Conservation (phyloP, 2,888 invertebrate species). For the Shargacucullia verbasci region DNA sequence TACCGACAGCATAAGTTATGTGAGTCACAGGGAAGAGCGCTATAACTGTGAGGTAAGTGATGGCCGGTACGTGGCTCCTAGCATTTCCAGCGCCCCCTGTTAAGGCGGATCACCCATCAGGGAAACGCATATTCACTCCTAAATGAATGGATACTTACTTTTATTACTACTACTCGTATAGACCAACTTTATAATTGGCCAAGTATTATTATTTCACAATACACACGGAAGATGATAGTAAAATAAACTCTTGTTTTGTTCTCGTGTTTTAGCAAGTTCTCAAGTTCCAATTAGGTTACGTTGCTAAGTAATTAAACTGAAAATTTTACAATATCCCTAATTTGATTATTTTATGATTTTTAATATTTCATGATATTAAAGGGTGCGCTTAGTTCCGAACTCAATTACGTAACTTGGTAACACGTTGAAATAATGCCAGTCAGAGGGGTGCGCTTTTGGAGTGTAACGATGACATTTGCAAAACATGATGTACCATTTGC, state of each 20-base stretch:
- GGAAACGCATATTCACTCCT: slow-evolving; percentile 39
- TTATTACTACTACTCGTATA: neutral
- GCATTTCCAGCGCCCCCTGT: slow-evolving; percentile 38
- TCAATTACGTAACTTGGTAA: slow-evolving; percentile 57
- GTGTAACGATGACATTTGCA: slow-evolving; percentile 52
- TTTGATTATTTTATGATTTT: slow-evolving; percentile 32
- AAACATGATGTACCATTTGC: slow-evolving; percentile 42
- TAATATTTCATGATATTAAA: slow-evolving; percentile 44
- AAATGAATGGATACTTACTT: slow-evolving; percentile 12
- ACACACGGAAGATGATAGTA: too few relatives aligned
- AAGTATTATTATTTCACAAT: neutral
- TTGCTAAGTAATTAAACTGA: too few relatives aligned
- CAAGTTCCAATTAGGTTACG: too few relatives aligned
- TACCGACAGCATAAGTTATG: slow-evolving; percentile 35
- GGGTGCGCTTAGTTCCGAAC: slow-evolving; percentile 52
- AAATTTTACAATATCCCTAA: neutral
- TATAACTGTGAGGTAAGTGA: slow-evolving; percentile 49
- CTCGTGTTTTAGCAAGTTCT: neutral
- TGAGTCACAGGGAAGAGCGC: slow-evolving; percentile 32
- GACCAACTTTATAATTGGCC: neutral
- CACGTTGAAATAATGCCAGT: slow-evolving; percentile 58
- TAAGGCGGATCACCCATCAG: slow-evolving; percentile 29
- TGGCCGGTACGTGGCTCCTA: slow-evolving; percentile 42
- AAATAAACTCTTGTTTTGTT: too few relatives aligned
- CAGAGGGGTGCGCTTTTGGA: slow-evolving; percentile 53